These are phyloP conservation scores for roundworm (Caenorhabditis elegans) DNA, from an alignment of 1,140 invertebrate species.

Conservation along the genomic window WBcel235 BX284605.5:13699501-13700000, in stretches of 20 bases:
- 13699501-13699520: not conserved
- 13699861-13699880: slow-evolving; percentile 25
- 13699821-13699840: slow-evolving; percentile 10
- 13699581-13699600: slow-evolving; percentile 13
- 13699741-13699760: slow-evolving; percentile 26
- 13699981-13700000: not conserved
- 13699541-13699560: slow-evolving; percentile 1
- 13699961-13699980: not conserved
- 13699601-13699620: not conserved
- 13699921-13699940: not conserved
- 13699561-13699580: not conserved
- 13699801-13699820: slow-evolving; percentile 18
- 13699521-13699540: slow-evolving; percentile 6
- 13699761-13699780: slow-evolving; percentile 33
- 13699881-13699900: slow-evolving; percentile 2
- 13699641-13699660: not conserved
- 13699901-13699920: slow-evolving; percentile 4
- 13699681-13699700: slow-evolving; percentile 14
- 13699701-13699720: not conserved
- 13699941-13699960: not conserved
- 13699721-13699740: not conserved
- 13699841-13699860: slow-evolving; percentile 28
- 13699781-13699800: not conserved
- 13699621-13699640: not conserved
- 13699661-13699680: not conserved